Evolutionary conservation across 2,113 vertebrate genomes (phyloP), one percentile per base, ranked within the genome.

Genomic region (Grammomys surdaster): DNA sequence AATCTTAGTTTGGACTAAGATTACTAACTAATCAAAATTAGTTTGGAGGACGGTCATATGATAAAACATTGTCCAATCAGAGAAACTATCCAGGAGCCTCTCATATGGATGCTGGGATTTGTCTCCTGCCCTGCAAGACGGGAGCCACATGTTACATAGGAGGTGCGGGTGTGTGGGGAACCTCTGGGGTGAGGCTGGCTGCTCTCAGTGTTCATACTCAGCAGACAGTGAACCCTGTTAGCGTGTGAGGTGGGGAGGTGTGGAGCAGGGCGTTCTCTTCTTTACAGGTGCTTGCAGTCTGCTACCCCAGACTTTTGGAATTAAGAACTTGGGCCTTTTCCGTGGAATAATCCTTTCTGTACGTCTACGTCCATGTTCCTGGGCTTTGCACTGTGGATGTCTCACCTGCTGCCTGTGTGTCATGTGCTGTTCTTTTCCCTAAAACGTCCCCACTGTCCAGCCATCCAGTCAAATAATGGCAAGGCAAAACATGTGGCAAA

Each of bases 141-240:
- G 65, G 75, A 65, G 31, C 20, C 51, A 10, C 1, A 10, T 20
- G 19, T 9, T 16, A 7, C n/a, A 13, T 7, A 7, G 76, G 24
- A 16, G 19, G 75, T 72, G 19, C 6, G 36, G 70, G 3, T 0
- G 2, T 4, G 14, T 0, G 54, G 11, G 16, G 51, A 43, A 26
- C 81, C 3, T 20, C 13, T 2, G 6, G 40, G 48, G 77, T 28
- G 69, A 73, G 8, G 87, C 51, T 31, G 24, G 36, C 24, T 24
- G n/a, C 31, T 73, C 22, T 28, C 36, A 7, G 56, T 14, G 17
- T 19, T 51, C 2, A 31, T 43, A 56, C 20, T n/a, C 26, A 60
- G 9, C 19, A 26, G 22, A 43, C 16, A 28, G 5, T 8, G 10
- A 54, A 1, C 33, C 24, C 43, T 36, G 11, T 33, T 43, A 33